Evolutionary conservation across 2,888 invertebrate species (phyloP).

Genomic region (Azorinus chamasolen): DNA sequence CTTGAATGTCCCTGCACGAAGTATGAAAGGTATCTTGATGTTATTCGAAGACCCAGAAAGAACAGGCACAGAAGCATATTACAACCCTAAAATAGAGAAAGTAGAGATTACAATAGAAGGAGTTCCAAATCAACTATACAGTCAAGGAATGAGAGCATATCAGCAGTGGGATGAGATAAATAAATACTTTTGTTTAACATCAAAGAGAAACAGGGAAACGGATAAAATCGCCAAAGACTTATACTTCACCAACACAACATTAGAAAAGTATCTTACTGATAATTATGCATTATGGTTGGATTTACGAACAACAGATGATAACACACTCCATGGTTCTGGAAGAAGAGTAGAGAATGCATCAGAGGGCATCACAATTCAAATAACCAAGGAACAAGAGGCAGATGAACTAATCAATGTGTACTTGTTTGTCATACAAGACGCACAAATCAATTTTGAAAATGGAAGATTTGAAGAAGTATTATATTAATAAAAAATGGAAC

Average conservation of each 20-base stretch:
- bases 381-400: conserved; percentile 39
- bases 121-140: conserved; percentile 64
- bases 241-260: not conserved
- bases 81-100: conserved; percentile 57
- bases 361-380: conserved; percentile 53
- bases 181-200: conserved; percentile 34
- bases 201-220: conserved; percentile 32
- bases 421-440: conserved; percentile 56
- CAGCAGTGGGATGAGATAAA: conserved; percentile 61
- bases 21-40: conserved; percentile 65
- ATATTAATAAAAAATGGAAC: conserved; percentile 37
- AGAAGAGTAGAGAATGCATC: conserved; percentile 47
- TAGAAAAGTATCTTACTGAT: conserved; percentile 26
- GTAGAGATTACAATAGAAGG: conserved; percentile 61
- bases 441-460: conserved; percentile 56
- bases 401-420: conserved; percentile 39
- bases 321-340: conserved; percentile 48
- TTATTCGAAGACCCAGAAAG: conserved; percentile 48
- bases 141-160: conserved; percentile 56
- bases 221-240: conserved; percentile 30
- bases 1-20: conserved; percentile 53
- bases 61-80: conserved; percentile 36
- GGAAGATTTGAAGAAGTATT: conserved; percentile 34
- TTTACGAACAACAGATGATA: conserved; percentile 43
- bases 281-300: conserved; percentile 51